These are phyloP conservation scores for Hetaerina titia DNA, from an alignment of 2,888 invertebrate genomes.

Conservation along the genomic window DNA sequence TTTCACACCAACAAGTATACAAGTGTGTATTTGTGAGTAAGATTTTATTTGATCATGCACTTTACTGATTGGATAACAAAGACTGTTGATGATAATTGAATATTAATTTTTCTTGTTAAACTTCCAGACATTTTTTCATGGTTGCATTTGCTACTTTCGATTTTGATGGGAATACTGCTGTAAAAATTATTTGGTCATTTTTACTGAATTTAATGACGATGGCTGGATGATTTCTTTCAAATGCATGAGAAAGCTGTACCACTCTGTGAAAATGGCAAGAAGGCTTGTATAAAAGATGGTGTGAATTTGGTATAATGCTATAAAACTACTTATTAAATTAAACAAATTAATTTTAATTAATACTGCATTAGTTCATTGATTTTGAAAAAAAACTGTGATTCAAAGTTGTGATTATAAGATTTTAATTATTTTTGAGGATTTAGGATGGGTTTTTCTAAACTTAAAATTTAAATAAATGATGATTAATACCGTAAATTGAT, in stretches of 20 bases:
- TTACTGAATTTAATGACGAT: neutral
- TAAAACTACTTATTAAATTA: constrained; percentile 3
- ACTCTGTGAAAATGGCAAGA: neutral
- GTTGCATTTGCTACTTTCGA: neutral
- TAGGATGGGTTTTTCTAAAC: neutral
- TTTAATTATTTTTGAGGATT: constrained; percentile 9
- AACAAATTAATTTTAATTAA: neutral
- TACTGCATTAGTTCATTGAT: neutral
- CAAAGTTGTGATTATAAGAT: neutral
- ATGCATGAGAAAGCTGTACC: neutral
- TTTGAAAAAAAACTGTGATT: constrained; percentile 17
- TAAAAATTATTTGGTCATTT: neutral
- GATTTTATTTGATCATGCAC: neutral
- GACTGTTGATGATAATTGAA: neutral
- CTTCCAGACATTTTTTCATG: neutral
- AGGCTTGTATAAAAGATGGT: neutral
- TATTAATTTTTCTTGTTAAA: neutral
- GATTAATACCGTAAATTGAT: neutral
- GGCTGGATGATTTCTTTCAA: neutral
- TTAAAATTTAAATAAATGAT: neutral
- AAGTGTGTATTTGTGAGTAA: neutral
- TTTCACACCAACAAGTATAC: neutral
- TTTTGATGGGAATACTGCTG: neutral
- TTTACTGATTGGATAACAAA: neutral
- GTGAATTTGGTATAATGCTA: neutral